Evolutionary conservation across 2,888 invertebrate species (phyloP), one percentile per base, ranked within the genome.

Genomic region (Sphinx pinastri): DNA sequence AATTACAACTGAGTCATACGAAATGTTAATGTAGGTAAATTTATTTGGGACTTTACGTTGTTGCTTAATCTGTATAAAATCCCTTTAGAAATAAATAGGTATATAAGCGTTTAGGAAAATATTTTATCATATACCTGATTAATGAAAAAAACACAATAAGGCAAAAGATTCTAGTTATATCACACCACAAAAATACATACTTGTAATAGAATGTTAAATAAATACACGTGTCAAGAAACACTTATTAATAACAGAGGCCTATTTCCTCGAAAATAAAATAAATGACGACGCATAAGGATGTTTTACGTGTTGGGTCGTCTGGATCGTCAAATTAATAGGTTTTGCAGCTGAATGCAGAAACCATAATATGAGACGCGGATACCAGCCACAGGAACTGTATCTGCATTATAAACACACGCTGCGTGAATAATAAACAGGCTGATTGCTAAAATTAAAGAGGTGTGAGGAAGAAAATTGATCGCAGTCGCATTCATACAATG

Each of bases 1-100:
- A 49, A 19, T 19, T 38, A 31, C 58, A 12, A 63, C 63, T 49
- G 63, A 47, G 49, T 63, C 47, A 63, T 47, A 47, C 19, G 19
- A 63, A 49, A 63, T 63, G 63, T 60, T 57, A 2, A 7, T 57
- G 10, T 13, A 38, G 25, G 19, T 16, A 45, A 60, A n/a, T 60
- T n/a, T n/a, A 47, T 60, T n/a, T 60, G n/a, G 10, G 45, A 8
- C n/a, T 60, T 45, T 60, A 45, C 47, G 4, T 45, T 16, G 11
- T 47, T 10, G 1, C n/a, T 12, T 60, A 4, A 10, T n/a, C n/a
- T n/a, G 14, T n/a, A 8, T n/a, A 16, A 16, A 54, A 54, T 16
- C 54, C n/a, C 54, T 54, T 8, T 6, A 5, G 6, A 54, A 54
- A 54, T 7, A 38, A 38, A 38, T 38, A 38, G 6, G 38, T 38